Percentiles rank a stretch among this genome's conserved stretches.
These are phyloP conservation scores for Etheostoma spectabile DNA, from an alignment of 2,113 vertebrate genomes.

Conservation along the genomic window DNA sequence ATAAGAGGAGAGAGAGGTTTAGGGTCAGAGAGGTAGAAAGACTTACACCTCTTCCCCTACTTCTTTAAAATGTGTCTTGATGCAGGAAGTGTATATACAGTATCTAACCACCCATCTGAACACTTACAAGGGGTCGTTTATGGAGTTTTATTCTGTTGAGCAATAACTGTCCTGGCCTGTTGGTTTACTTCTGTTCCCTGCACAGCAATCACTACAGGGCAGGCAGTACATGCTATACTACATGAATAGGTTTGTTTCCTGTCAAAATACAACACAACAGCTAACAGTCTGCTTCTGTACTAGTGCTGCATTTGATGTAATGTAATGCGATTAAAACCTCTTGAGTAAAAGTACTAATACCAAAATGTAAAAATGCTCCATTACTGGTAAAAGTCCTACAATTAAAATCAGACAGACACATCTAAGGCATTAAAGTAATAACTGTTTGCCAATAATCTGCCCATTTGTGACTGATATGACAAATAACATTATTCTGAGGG, in stretches of 20 bases:
- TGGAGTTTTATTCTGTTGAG: slow-evolving; percentile 49
- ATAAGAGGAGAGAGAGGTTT: neutral
- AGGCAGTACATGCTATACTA: slow-evolving; percentile 30
- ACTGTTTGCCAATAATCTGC: neutral
- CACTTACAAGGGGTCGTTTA: slow-evolving; percentile 44
- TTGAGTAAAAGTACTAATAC: neutral
- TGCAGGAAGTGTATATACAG: slow-evolving; percentile 41
- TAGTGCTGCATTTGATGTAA: neutral
- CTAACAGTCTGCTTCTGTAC: neutral
- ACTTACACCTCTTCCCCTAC: slow-evolving; percentile 12
- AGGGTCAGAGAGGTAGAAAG: slow-evolving; percentile 20
- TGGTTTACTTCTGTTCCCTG: slow-evolving; percentile 45
- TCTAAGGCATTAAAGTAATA: neutral
- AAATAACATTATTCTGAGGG: neutral
- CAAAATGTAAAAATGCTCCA: neutral
- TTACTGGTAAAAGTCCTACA: neutral
- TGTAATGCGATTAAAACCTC: neutral
- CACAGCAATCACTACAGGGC: slow-evolving; percentile 24
- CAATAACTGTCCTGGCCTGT: slow-evolving; percentile 46
- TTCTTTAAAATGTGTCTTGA: slow-evolving; percentile 33
- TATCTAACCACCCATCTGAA: slow-evolving; percentile 36
- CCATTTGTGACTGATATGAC: neutral
- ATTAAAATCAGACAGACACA: neutral
- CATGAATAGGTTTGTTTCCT: slow-evolving; percentile 13
- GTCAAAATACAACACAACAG: neutral